Evolutionary conservation across 2,113 vertebrate genomes (phyloP).

Genomic region (Puffinus mauretanicus): DNA sequence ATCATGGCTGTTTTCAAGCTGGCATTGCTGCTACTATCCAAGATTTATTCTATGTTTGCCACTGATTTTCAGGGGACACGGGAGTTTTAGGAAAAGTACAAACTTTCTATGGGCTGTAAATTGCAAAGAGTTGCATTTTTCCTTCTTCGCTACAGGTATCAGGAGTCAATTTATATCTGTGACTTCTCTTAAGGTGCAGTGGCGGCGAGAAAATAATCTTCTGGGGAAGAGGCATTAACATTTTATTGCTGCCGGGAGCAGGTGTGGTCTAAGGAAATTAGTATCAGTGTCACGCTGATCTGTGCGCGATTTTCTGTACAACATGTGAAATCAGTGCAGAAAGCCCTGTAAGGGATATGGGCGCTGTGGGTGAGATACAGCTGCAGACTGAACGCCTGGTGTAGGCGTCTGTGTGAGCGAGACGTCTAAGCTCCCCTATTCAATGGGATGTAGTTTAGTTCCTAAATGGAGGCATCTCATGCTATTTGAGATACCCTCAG

Average conservation of each 20-base stretch:
- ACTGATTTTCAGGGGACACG: background rate
- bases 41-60: background rate
- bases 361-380: background rate
- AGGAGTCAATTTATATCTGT: background rate
- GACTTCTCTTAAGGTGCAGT: background rate
- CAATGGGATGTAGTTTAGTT: background rate
- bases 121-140: background rate
- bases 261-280: background rate
- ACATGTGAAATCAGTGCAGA: background rate
- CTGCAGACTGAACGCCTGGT: background rate
- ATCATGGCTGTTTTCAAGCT: background rate
- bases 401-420: background rate
- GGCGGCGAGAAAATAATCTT: background rate
- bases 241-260: background rate
- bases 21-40: background rate
- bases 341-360: background rate
- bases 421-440: background rate
- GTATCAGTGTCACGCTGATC: background rate
- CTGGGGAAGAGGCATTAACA: background rate
- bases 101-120: background rate
- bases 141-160: background rate
- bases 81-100: background rate
- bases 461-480: background rate
- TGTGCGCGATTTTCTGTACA: background rate
- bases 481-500: background rate